phyloP scores from a whole-genome alignment of 2,797 vertebrate species.

The Neosilurus hyrtlii region DNA sequence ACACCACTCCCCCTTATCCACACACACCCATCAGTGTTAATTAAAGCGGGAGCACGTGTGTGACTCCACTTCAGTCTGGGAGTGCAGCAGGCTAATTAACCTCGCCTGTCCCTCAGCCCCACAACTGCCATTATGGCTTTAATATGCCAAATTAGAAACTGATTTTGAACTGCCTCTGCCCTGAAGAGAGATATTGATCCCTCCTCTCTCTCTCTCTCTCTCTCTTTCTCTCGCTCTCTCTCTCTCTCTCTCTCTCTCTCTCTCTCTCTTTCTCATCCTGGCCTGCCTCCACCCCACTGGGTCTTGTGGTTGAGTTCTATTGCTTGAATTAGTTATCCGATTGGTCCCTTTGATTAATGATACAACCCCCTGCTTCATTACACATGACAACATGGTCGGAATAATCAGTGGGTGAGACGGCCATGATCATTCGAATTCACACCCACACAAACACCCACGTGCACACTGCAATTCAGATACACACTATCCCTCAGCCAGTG shows the following conservation, averaged over 20 bases:
- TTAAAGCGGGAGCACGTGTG: slow-evolving; percentile 61
- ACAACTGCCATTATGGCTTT: slow-evolving; percentile 63
- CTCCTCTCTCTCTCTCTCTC: slow-evolving; percentile 65
- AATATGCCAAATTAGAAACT: slow-evolving; percentile 68
- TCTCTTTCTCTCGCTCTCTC: slow-evolving; percentile 60
- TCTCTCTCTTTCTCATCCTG: slow-evolving; percentile 64
- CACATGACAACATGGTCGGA: slow-evolving; percentile 86
- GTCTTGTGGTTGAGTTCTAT: slow-evolving; percentile 87
- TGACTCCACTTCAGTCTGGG: slow-evolving; percentile 60
- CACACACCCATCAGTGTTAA: slow-evolving; percentile 54
- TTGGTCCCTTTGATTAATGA: slow-evolving; percentile 91
- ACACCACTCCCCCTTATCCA: slow-evolving; percentile 2
- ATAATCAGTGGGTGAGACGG: slow-evolving; percentile 74
- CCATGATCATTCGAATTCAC: slow-evolving; percentile 57
- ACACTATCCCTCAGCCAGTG: slow-evolving; percentile 44
- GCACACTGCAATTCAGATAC: slow-evolving; percentile 11
- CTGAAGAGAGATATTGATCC: slow-evolving; percentile 82
- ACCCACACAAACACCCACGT: slow-evolving; percentile 24
- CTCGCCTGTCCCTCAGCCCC: slow-evolving; percentile 60
- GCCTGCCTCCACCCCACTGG: slow-evolving; percentile 83
- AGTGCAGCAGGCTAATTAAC: slow-evolving; percentile 64
- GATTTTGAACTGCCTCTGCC: slow-evolving; percentile 65
- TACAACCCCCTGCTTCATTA: slow-evolving; percentile 80
- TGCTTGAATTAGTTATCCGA: slow-evolving; percentile 92
- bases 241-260: slow-evolving; percentile 58